Evolutionary conservation across 2,888 invertebrate species (phyloP), one percentile per base, ranked within the genome.

Genomic region (Melanostoma scalare): DNA sequence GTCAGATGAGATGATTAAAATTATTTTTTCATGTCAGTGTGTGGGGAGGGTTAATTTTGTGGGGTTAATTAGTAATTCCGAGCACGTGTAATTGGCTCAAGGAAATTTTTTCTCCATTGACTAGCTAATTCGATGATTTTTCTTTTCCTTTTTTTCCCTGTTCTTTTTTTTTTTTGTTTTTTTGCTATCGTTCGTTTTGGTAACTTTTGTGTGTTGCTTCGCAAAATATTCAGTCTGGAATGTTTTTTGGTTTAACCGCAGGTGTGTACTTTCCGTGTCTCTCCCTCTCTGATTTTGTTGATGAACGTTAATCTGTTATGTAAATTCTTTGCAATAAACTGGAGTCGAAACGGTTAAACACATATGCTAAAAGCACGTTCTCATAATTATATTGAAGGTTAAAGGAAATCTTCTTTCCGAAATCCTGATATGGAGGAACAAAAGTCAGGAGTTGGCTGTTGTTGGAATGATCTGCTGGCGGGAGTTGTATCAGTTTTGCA

Each of bases 21-120:
- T 46, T 60, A 75, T 69, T 35, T 56, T 67, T 53, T 58, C 31
- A 33, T 38, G 31, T 6, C 4, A 33, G 20, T 3, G n/a, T 6
- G 50, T 5, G 5, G 33, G 42, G 38, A 35, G 35, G 63, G 67
- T 50, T 79, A 55, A 65, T 72, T 72, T 65, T 46, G 31, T 40
- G 8, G 52, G 58, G 63, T 69, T 63, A 79, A 79, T 79, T 71
- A 79, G 71, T 20, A 9, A 84, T 84, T 71, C 79, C 58, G 44
- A 44, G 9, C 69, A 71, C 79, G 72, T 58, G 73, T 50, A 56
- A 65, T 60, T 76, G 69, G 46, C 40, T 48, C 3, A 38, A 69
- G 38, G n/a, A 33, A 44, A 4, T 52, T 61, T 55, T 72, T 60
- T 20, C 68, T 36, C 42, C 53, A 68, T 68, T 76, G 72, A 73